These are phyloP conservation scores for Anticlea derivata DNA, from an alignment of 2,888 invertebrate genomes.

Conservation along the genomic window DNA sequence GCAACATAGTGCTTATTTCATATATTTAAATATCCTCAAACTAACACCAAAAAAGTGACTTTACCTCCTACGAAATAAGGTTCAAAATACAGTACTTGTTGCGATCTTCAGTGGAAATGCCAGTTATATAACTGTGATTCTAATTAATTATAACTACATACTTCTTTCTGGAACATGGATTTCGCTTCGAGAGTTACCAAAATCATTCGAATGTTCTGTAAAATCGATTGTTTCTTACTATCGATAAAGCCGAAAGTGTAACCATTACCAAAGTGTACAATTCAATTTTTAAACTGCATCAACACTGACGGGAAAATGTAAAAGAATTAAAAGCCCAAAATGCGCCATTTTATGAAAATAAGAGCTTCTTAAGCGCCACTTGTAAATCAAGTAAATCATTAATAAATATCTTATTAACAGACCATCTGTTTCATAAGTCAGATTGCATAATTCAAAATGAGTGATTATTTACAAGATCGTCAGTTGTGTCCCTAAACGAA, in stretches of 20 bases:
- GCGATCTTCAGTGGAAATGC: slow-evolving; percentile 28
- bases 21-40: slow-evolving; percentile 1
- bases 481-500: not conserved
- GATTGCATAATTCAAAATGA: no score
- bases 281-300: not conserved
- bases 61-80: slow-evolving; percentile 16
- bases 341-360: no score
- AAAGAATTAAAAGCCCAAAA: no score
- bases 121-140: slow-evolving; percentile 31
- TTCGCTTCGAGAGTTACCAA: slow-evolving; percentile 33
- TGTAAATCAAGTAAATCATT: no score
- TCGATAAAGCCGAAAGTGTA: not conserved
- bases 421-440: no score
- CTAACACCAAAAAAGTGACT: slow-evolving; percentile 22
- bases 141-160: slow-evolving; percentile 32
- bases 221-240: slow-evolving; percentile 20
- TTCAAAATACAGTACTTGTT: slow-evolving; percentile 4
- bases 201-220: slow-evolving; percentile 19
- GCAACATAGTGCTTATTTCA: slow-evolving; percentile 9
- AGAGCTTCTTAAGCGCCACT: no score
- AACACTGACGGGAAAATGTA: no score
- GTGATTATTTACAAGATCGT: no score
- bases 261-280: slow-evolving; percentile 8
- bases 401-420: no score
- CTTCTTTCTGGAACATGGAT: slow-evolving; percentile 30